phyloP scores from a whole-genome alignment of 1,140 invertebrate species.

The Megalonaias nervosa region DNA sequence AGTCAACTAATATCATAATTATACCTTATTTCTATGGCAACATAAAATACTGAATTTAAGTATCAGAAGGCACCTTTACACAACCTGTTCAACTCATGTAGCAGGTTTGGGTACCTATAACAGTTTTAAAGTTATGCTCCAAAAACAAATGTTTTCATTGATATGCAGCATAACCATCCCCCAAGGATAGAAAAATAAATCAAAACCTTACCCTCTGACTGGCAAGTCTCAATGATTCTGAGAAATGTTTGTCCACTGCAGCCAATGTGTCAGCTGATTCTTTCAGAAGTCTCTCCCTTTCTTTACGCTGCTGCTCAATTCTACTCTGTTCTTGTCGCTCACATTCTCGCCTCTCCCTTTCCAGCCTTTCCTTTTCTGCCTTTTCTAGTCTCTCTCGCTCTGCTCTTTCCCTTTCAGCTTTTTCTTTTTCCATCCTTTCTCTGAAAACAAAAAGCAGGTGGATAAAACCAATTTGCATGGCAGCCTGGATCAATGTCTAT shows the following conservation, averaged over 20 bases:
- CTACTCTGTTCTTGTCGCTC: constrained; percentile 50
- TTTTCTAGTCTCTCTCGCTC: constrained; percentile 48
- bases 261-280: constrained; percentile 68
- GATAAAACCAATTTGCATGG: too few relatives aligned
- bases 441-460: constrained; percentile 16
- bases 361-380: constrained; percentile 47
- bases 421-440: constrained; percentile 71
- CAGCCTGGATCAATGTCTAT: too few relatives aligned
- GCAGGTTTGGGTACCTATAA: background rate
- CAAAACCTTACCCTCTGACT: constrained; percentile 81
- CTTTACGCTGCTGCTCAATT: constrained; percentile 71
- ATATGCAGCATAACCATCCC: background rate
- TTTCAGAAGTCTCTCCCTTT: constrained; percentile 69
- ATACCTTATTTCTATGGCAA: too few relatives aligned
- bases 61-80: too few relatives aligned
- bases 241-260: constrained; percentile 91
- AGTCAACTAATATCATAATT: too few relatives aligned
- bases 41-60: too few relatives aligned
- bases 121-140: too few relatives aligned
- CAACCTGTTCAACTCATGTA: background rate
- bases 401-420: constrained; percentile 70
- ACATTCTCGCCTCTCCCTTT: constrained; percentile 72
- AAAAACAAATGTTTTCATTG: background rate
- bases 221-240: constrained; percentile 86
- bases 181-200: background rate